Base-by-base conservation (phyloP, 2,113 vertebrate species). In the Cyanoderma ruficeps region DNA sequence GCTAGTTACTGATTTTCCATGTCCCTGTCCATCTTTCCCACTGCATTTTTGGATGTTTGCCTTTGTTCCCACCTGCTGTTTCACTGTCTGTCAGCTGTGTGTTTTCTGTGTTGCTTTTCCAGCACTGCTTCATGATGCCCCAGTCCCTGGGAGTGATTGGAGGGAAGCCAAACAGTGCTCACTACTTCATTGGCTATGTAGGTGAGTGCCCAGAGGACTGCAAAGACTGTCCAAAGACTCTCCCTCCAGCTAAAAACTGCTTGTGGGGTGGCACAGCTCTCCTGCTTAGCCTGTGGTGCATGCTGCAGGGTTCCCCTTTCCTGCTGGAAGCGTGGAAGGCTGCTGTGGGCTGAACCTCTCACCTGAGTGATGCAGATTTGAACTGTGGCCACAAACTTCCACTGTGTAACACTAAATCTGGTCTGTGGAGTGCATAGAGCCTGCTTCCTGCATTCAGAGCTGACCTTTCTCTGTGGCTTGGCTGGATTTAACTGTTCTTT, bases 91-190 rank as follows among this genome's bases (percentile, higher is more conserved):
- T 83, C 95, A 88, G 93, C 85, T 95, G 63, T 81, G 67, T 95
- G 82, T 95, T 91, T 77, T 94, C 85, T 92, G 56, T 81, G 50
- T 96, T 97, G 87, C 92, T 97, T 96, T 97, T 93, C 79, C 98
- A 99, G 99, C 99, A 98, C 97, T 99, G 99, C 97, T 99, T 99
- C 98, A 99, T 98, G 99, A 98, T 99, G 98, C 98, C 99, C 63
- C 99, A 99, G 97, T 99, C 99, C 56, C 97, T 99, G 94, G 99
- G 99, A 55, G 99, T 99, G 76, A 99, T 99, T 30, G 99, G 99
- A 91, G 99, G 99, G 72, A 99, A 99, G 96, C 99, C 99, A 81
- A 99, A 99, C 98, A 99, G 99, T 74, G 99, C 99, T 88, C 99
- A 99, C 98, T 99, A 99, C 98, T 99, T 99, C 98, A 99, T 99